Conservation (phyloP, 2,888 invertebrate genomes). For the Pyrochroa serraticornis region DNA sequence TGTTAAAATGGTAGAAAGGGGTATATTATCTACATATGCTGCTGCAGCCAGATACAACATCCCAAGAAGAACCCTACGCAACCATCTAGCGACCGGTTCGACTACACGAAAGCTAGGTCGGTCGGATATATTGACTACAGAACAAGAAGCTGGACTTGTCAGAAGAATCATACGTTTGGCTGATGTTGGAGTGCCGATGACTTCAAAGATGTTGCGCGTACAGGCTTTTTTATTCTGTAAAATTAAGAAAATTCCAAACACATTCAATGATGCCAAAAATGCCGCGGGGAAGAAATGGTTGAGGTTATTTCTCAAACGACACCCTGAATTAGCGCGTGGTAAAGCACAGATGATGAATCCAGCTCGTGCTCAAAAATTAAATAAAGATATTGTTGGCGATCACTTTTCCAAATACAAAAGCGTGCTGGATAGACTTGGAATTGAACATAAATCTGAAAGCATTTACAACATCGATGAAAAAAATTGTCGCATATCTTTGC, state of each 20-base stretch:
- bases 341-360: conserved; percentile 42
- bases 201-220: conserved; percentile 13
- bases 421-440: conserved; percentile 8
- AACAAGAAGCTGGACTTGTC: no score
- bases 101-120: no score
- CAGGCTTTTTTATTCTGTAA: conserved; percentile 15
- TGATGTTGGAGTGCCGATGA: conserved; percentile 17
- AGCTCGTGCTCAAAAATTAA: conserved; percentile 30
- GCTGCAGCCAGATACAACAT: no score
- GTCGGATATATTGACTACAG: no score
- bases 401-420: conserved; percentile 34
- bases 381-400: conserved; percentile 24
- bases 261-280: conserved; percentile 2
- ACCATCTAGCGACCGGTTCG: no score
- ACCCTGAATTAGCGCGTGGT: conserved; percentile 8
- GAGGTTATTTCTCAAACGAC: conserved; percentile 12
- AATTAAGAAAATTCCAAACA: conserved; percentile 2
- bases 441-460: conserved; percentile 21
- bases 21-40: no score
- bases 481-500: conserved; percentile 39
- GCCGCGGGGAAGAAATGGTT: conserved; percentile 19
- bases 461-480: conserved; percentile 44
- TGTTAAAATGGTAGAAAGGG: no score
- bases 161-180: conserved; percentile 19
- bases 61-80: no score